Base-by-base conservation (phyloP, 2,797 vertebrate species). In the Euthynnus affinis region DNA sequence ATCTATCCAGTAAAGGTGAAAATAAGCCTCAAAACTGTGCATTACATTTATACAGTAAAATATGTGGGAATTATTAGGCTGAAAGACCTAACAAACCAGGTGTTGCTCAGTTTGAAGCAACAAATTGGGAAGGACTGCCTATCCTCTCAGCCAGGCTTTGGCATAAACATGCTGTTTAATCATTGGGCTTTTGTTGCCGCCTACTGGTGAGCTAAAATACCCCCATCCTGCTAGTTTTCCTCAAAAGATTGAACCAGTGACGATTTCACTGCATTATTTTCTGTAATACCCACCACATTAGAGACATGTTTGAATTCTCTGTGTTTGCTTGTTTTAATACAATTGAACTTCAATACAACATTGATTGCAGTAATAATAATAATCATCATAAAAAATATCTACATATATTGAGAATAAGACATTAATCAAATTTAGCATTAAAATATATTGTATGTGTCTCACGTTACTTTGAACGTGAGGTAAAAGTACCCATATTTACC, bases 171-270 rank as follows among this genome's bases (percentile, higher is more conserved):
- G 22, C 14, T n/a, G 23, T 42, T 18, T n/a, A 0, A 78, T 85
- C 25, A 57, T n/a, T 77, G 5, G 29, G 42, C 37, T 25, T 85
- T 66, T 78, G 69, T 6, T 74, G 76, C 87, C 93, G 81, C 70
- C 93, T 90, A 75, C 83, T 92, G 93, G 86, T 0, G 40, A 67
- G 25, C 53, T 63, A 1, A 12, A 64, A 58, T 27, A 70, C 18
- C 5, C 40, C 27, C 62, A 83, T 22, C 23, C 17, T 27, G 9
- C 5, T 2, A 9, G 49, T 42, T 53, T 34, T 56, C 15, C 9
- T 1, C 51, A 57, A 34, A 25, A 61, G 0, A 46, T 12, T 1
- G 9, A 74, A 66, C 17, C 44, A 49, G 37, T 53, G 2, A 23
- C 32, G 2, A 37, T 49, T 78, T 66, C 13, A 29, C 17, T 9